phyloP scores from a whole-genome alignment of 2,888 invertebrate species.

The Conchocele bisecta region DNA sequence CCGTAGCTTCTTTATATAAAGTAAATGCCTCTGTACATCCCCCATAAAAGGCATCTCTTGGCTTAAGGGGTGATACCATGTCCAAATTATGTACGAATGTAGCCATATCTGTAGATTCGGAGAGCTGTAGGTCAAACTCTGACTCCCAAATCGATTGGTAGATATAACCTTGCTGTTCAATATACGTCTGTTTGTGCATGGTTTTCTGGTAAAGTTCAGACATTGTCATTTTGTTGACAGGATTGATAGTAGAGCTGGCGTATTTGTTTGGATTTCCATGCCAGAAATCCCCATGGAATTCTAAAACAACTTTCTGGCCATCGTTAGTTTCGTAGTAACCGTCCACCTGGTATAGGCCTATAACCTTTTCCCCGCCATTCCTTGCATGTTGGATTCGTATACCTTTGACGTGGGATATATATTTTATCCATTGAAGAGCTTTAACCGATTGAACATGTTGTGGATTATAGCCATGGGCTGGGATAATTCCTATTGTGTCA shows the following conservation, averaged over 20 bases:
- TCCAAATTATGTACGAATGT: too few species aligned
- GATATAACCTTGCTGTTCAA: too few species aligned
- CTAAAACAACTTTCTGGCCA: constrained; percentile 13
- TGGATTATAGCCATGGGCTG: constrained; percentile 34
- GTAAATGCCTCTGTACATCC: too few species aligned
- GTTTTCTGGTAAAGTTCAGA: too few species aligned
- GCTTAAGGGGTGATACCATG: too few species aligned
- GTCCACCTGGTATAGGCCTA: constrained; percentile 42
- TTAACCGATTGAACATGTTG: constrained; percentile 39
- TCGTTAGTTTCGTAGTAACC: constrained; percentile 22
- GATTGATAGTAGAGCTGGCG: constrained; percentile 9
- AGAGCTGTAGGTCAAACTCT: too few species aligned
- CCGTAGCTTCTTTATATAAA: too few species aligned
- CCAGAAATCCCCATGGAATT: constrained; percentile 31
- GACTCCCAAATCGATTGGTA: too few species aligned
- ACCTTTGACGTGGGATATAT: constrained; percentile 3
- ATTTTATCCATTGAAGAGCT: constrained; percentile 33
- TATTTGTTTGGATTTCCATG: constrained; percentile 17
- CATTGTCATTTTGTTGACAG: constrained; percentile 18
- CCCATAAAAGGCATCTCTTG: too few species aligned
- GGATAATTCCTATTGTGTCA: constrained; percentile 40
- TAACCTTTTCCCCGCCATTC: constrained; percentile 16
- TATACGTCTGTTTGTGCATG: too few species aligned
- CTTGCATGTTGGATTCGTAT: constrained; percentile 25
- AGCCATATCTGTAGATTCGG: too few species aligned